Evolutionary conservation across 2,888 invertebrate genomes (phyloP).

Genomic region (Tridacna crocea): DNA sequence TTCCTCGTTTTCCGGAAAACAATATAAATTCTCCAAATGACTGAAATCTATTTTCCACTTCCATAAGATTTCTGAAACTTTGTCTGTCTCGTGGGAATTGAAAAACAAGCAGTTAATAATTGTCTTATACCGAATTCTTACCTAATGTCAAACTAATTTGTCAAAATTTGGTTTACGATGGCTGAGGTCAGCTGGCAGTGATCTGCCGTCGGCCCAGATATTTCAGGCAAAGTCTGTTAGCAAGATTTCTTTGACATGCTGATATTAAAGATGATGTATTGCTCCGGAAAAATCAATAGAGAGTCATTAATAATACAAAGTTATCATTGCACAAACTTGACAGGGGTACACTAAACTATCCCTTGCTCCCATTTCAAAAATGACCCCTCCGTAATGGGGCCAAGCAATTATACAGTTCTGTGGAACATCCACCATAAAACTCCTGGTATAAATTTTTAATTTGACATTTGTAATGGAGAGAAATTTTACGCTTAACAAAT

Average conservation of each 20-base stretch:
- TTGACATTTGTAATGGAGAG: slow-evolving; percentile 53
- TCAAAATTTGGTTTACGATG: slow-evolving; percentile 63
- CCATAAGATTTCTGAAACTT: slow-evolving; percentile 42
- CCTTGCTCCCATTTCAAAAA: slow-evolving; percentile 56
- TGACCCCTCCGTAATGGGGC: slow-evolving; percentile 64
- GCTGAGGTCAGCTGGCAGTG: slow-evolving; percentile 53
- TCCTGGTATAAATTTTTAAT: slow-evolving; percentile 46
- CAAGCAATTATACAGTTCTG: slow-evolving; percentile 64
- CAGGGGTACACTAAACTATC: slow-evolving; percentile 52
- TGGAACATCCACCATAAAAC: slow-evolving; percentile 51
- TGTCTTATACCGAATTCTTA: slow-evolving; percentile 47
- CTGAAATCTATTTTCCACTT: slow-evolving; percentile 58
- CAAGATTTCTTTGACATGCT: slow-evolving; percentile 63
- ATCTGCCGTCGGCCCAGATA: slow-evolving; percentile 57
- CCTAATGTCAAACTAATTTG: slow-evolving; percentile 66
- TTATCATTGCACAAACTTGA: slow-evolving; percentile 62
- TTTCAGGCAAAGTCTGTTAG: slow-evolving; percentile 57
- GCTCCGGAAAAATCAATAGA: slow-evolving; percentile 60
- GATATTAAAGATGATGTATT: slow-evolving; percentile 69
- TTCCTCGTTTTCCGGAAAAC: slow-evolving; percentile 32
- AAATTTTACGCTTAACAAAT: slow-evolving; percentile 46
- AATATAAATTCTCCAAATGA: slow-evolving; percentile 41
- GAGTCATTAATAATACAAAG: slow-evolving; percentile 62
- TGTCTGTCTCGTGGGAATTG: slow-evolving; percentile 32
- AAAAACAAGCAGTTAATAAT: slow-evolving; percentile 57